Conservation (phyloP, 2,113 vertebrate species). For the Phaethon lepturus region DNA sequence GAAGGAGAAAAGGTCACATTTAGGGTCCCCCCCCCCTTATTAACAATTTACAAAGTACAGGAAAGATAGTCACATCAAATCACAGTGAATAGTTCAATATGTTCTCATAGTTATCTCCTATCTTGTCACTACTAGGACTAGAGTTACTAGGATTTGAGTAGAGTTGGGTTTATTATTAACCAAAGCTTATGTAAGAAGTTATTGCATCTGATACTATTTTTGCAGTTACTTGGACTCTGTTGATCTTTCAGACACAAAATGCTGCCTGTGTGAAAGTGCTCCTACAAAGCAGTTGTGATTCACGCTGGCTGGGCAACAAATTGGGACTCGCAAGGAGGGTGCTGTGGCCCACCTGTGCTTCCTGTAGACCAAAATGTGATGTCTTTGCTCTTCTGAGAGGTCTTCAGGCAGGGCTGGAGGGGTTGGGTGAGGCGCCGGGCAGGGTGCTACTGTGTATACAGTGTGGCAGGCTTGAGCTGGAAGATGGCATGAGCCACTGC, state of each 20-base stretch:
- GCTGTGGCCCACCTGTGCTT: neutral
- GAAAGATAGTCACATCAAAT: neutral
- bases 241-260: neutral
- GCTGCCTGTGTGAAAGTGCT: neutral
- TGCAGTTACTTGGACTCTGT: neutral
- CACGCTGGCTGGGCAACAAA: neutral
- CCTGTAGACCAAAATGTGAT: neutral
- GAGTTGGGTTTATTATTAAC: conserved; percentile 53
- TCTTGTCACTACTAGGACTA: neutral
- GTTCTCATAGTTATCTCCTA: neutral
- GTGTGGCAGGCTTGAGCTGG: neutral
- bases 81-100: neutral
- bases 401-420: neutral
- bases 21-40: neutral
- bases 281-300: neutral
- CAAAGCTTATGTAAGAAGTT: conserved; percentile 30
- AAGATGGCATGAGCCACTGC: neutral
- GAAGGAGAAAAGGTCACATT: neutral
- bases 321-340: too few relatives aligned
- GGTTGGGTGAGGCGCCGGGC: fast-evolving
- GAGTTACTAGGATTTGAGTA: conserved; percentile 50
- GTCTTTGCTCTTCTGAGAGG: neutral
- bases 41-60: neutral
- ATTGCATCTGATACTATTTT: conserved; percentile 48
- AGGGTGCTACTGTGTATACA: fast-evolving